Conservation (phyloP, 2,113 vertebrate genomes). For the Proteles cristata region DNA sequence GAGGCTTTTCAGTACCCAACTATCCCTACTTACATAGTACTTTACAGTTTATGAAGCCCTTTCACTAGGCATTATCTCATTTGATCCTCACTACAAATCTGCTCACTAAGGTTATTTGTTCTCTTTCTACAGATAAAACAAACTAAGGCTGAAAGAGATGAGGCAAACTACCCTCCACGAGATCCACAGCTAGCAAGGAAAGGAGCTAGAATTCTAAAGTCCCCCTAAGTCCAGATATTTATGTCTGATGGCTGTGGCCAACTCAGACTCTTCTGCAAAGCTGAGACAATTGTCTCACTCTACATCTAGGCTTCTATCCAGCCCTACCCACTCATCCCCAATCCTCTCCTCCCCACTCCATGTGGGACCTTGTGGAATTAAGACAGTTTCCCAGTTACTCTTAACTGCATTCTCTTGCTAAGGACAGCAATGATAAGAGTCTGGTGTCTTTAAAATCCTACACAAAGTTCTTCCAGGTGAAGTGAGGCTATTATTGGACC, state of each 20-base stretch:
- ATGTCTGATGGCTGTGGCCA: neutral
- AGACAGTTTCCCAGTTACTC: neutral
- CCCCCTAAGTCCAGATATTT: neutral
- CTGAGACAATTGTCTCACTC: neutral
- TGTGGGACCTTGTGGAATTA: neutral
- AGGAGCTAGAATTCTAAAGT: neutral
- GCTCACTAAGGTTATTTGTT: constrained; percentile 13
- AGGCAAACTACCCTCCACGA: neutral
- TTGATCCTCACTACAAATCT: neutral
- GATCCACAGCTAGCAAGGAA: neutral
- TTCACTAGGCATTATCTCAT: neutral
- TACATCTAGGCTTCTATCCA: neutral
- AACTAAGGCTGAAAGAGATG: neutral
- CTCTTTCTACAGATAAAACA: constrained; percentile 29
- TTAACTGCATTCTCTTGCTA: neutral
- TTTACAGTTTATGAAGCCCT: constrained; percentile 27
- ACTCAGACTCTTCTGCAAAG: constrained; percentile 24
- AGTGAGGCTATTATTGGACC: neutral
- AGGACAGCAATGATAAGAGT: neutral
- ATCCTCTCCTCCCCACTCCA: neutral
- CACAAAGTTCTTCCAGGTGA: constrained; percentile 29
- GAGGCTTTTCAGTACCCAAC: neutral
- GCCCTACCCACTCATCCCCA: neutral
- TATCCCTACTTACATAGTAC: neutral
- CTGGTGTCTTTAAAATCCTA: constrained; percentile 41